Base-by-base conservation (phyloP, 2,113 vertebrate genomes). In the Aphyosemion australe region DNA sequence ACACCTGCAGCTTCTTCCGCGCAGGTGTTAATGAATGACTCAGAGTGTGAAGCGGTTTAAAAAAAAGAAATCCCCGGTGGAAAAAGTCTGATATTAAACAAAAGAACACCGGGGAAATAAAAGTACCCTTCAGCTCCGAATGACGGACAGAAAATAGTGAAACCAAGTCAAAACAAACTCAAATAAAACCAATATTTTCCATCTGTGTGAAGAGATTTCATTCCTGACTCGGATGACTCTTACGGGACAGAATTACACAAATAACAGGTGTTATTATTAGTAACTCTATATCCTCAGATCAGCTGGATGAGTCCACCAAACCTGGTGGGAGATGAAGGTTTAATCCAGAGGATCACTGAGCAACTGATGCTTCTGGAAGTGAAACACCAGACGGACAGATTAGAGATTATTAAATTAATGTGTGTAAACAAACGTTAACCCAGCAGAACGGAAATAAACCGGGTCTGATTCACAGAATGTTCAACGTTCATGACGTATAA, bases 281-380 rank as follows among this genome's bases (percentile, higher is more conserved):
- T 6, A 3, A 20, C 39, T 48, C 49, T 45, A 14, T 11, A 11
- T 47, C 4, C 20, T 1, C 2, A 26, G 54, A 47, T 69, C 26
- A 50, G 65, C 65, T 76, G 45, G 26, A 26, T 1, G 43, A 61
- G 49, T 61, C 13, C 3, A 12, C 21, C 14, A 46, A 68, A 74
- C 59, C 61, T 72, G 45, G 8, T 37, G 70, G 61, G 72, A 72
- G 2, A 16, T 18, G 18, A 14, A 53, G 32, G 59, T 31, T 70
- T 79, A 77, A 77, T 79, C 69, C 57, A 0, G n/a, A 55, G 72
- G 85, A 81, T 87, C 81, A 77, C 21, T 15, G 57, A 76, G 80
- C 58, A 78, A 69, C 53, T 49, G 72, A 58, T 34, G 59, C 53
- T 59, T 60, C 32, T 61, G 47, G 47, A 37, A 49, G 48, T 13